Base-by-base conservation (phyloP, 2,113 vertebrate species). In the Clarias batrachus region DNA sequence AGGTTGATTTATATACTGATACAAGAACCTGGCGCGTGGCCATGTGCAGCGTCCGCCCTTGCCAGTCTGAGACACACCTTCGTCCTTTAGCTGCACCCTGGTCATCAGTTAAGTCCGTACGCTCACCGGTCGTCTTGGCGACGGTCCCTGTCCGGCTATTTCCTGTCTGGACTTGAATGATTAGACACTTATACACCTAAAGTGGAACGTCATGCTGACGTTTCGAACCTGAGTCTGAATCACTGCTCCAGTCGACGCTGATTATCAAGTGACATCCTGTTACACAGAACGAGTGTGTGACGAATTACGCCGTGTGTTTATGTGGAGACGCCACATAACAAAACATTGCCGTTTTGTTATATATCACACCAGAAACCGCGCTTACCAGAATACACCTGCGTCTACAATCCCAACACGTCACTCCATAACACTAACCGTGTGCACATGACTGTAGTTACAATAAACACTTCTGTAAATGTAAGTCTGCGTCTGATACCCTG, bases 11-110 rank as follows among this genome's bases (percentile, higher is more conserved):
- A 86, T 74, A 12, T 41, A n/a, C 52, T 13, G 25, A 27, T 73
- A 73, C 66, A 73, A 59, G 65, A 81, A 52, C 16, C 79, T 86
- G 85, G 85, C 85, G 82, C 66, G 56, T 62, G 66, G 79, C 78
- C 68, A 62, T 63, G 21, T 85, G 33, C 11, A 21, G 48, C 11
- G 37, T 37, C 52, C 10, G 30, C 65, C 33, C 48, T 56, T 52
- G 27, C 37, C 27, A 25, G 16, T 56, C 48, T 25, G 21, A 81
- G 54, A 81, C 23, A 68, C 84, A 60, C 77, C 37, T 48, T 76
- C 11, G 16, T 41, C 83, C 56, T 62, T 59, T 63, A 19, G 23
- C 62, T 68, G 81, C 52, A 41, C 81, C 33, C 19, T 6, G 2
- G 81, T 60, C 10, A 37, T 33, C 30, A 33, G 13, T 25, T 13